Conservation (phyloP, 2,888 invertebrate species). For the Drosophila affinis region DNA sequence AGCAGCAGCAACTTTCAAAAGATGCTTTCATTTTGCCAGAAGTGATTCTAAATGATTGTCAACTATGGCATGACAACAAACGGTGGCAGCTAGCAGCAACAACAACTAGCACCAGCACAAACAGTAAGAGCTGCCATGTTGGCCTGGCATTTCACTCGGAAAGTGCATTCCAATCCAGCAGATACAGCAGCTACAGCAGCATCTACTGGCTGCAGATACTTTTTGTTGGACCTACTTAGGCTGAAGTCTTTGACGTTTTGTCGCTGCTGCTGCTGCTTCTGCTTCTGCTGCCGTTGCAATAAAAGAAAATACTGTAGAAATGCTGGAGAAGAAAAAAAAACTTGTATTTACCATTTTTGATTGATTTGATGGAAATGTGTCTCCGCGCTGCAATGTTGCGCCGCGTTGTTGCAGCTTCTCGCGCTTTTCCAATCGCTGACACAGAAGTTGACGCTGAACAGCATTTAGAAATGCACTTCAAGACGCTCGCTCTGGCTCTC, state of each 20-base stretch:
- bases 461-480: constrained; percentile 30
- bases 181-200: constrained; percentile 31
- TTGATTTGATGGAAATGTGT: constrained; percentile 81
- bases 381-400: constrained; percentile 58
- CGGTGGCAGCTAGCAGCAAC: constrained; percentile 42
- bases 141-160: constrained; percentile 76
- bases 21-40: constrained; percentile 79
- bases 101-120: constrained; percentile 28
- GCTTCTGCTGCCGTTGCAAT: constrained; percentile 21
- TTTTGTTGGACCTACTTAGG: constrained; percentile 78
- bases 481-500: constrained; percentile 2
- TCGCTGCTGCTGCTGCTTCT: constrained; percentile 27
- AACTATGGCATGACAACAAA: constrained; percentile 75
- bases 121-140: constrained; percentile 65
- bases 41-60: constrained; percentile 79
- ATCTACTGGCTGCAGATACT: constrained; percentile 59
- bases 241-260: constrained; percentile 64
- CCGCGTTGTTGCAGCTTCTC: constrained; percentile 46
- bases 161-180: constrained; percentile 73
- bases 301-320: constrained; percentile 45
- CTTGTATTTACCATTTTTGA: constrained; percentile 80
- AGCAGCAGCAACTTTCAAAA: constrained; percentile 73
- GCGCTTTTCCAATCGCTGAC: constrained; percentile 62
- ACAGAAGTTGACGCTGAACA: constrained; percentile 26
- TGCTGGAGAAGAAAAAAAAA: constrained; percentile 55